Evolutionary conservation across 1,140 invertebrate species (phyloP), one percentile per base, ranked within the genome.

Genomic region (Ylistrum balloti): DNA sequence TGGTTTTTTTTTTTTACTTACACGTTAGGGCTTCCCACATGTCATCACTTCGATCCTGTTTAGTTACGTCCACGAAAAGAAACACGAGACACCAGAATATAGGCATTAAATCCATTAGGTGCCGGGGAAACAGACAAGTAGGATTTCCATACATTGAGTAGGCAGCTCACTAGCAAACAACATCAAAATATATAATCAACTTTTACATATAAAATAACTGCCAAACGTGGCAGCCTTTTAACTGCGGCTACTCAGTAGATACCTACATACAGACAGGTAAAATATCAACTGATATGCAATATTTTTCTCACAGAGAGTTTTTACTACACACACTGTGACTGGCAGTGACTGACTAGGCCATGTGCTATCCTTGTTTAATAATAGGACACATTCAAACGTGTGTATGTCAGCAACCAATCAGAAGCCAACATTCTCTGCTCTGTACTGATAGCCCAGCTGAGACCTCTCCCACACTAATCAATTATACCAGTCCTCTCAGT

Each of bases 51-150:
- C 56, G 56, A 28, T 74, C 56, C 56, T 74, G 56, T 74, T 74
- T 74, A 74, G 56, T 74, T 17, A 74, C 56, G 56, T 74, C 56
- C 56, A 74, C 56, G 56, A n/a, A 74, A 74, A 74, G 22, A 28
- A 74, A 74, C 56, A 74, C 56, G 56, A 74, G 22, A 74, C n/a
- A 74, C 56, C 56, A 74, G 56, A 74, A n/a, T 28, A 74, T 74
- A 74, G 56, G 56, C 56, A 74, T 74, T 74, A 74, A 74, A 74
- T 74, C 56, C 56, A 74, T 74, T 74, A 74, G 56, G 56, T 74
- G 56, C 20, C 56, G 56, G 56, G 56, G 56, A 28, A 74, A 28
- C 56, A 74, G n/a, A 74, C 56, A 74, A 74, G 56, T 74, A 74
- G 56, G 56, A 74, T 74, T 74, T 74, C 56, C 56, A 74, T 74